Conservation (phyloP, 2,888 invertebrate genomes). For the Napeogenes sylphis region DNA sequence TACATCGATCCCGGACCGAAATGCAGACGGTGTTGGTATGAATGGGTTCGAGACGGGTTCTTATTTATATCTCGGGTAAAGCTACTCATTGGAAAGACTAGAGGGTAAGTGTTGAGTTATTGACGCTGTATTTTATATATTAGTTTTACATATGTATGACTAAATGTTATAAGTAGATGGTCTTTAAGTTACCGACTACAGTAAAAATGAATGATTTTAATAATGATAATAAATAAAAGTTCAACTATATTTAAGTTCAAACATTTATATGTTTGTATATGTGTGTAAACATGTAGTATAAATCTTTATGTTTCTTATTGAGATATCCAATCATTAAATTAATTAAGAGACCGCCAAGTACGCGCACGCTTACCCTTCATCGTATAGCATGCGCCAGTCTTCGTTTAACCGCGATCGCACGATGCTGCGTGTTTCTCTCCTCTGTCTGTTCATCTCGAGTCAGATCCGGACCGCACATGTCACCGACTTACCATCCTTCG, state of each 20-base stretch:
- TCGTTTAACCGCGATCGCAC: slow-evolving; percentile 47
- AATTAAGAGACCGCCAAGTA: slow-evolving; percentile 16
- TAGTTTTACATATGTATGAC: too few relatives aligned
- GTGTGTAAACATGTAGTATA: too few relatives aligned
- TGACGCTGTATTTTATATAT: background rate
- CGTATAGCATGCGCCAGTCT: slow-evolving; percentile 43
- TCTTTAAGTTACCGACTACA: too few relatives aligned
- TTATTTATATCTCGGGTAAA: slow-evolving; percentile 35
- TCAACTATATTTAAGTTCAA: too few relatives aligned
- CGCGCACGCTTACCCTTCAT: slow-evolving; percentile 30
- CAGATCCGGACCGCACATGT: slow-evolving; percentile 54
- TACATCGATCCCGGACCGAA: slow-evolving; percentile 29
- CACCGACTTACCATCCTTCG: slow-evolving; percentile 54
- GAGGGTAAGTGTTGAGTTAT: slow-evolving; percentile 18
- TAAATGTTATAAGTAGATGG: too few relatives aligned
- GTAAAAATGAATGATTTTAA: too few relatives aligned
- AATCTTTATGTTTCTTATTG: too few relatives aligned
- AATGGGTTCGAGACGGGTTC: slow-evolving; percentile 39
- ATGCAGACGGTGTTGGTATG: slow-evolving; percentile 36
- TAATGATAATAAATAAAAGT: too few relatives aligned
- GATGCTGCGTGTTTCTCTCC: slow-evolving; percentile 54
- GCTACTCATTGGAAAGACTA: slow-evolving; percentile 29
- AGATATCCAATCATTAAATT: background rate
- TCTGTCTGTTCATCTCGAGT: slow-evolving; percentile 49
- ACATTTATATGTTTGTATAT: too few relatives aligned